Evolutionary conservation across 2,888 invertebrate species (phyloP), one percentile per base, ranked within the genome.

Genomic region (Cabera pusaria): DNA sequence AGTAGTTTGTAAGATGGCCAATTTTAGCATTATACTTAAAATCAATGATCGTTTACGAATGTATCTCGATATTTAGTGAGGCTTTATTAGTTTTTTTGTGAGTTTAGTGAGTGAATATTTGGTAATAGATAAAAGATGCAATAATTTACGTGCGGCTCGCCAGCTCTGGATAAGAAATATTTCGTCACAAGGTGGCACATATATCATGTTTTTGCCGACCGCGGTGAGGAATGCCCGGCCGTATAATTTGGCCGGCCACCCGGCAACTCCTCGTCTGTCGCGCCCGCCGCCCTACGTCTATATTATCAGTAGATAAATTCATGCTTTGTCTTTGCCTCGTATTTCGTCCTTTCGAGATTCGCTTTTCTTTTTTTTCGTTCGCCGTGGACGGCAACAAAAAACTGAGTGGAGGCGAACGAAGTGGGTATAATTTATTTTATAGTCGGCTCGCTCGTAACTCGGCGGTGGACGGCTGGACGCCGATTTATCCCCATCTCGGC

Each of bases 391-490:
- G 76, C 76, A 76, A 87, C 85, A 86, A 88, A 88, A 88, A 88
- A 85, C 77, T 79, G 83, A 86, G 86, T 83, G 76, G 84, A 86
- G 75, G 79, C 85, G 82, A 85, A 79, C 83, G 85, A 84, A 87
- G 86, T 86, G 87, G 86, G 85, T 87, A 87, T 88, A 88, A 88
- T 88, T 88, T 88, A 88, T 88, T 88, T 88, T 86, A 88, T 88
- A 85, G 87, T 79, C 83, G 77, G 82, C 71, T 80, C 80, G 85
- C 82, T 88, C 88, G 86, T 88, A 87, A 87, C 87, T 85, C 80
- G 86, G 66, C 83, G 76, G 80, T 85, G 85, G 86, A 85, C 85
- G 83, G 80, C 79, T 86, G 83, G 85, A 83, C 85, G 83, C 80
- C 86, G 85, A 86, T 85, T 81, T 87, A 87, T 86, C 80, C 88